Conservation (phyloP, 2,113 vertebrate species). For the Scophthalmus maximus region DNA sequence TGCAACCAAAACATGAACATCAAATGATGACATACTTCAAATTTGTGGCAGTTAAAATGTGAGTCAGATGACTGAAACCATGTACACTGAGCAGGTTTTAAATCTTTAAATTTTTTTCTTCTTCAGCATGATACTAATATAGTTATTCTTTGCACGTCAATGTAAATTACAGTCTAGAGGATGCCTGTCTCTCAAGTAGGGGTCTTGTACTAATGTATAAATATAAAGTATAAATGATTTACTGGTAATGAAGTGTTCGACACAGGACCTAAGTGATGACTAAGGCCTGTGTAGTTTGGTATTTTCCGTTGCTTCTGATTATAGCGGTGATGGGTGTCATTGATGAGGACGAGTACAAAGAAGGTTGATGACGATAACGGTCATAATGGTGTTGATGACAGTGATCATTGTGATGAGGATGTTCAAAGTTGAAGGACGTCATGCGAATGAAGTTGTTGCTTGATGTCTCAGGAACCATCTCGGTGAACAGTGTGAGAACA, state of each 20-base stretch:
- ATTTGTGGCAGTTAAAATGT: no score
- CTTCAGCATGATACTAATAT: background rate
- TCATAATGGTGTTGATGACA: constrained; percentile 6
- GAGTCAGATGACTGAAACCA: background rate
- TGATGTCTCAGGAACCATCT: constrained; percentile 90
- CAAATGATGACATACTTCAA: no score
- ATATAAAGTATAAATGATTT: constrained; percentile 57
- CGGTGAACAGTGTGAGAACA: constrained; percentile 94
- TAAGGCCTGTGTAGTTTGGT: constrained; percentile 9
- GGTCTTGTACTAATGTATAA: constrained; percentile 37
- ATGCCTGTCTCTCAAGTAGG: constrained; percentile 23
- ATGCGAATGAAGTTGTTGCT: constrained; percentile 44
- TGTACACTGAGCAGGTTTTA: background rate
- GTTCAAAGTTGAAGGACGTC: constrained; percentile 46
- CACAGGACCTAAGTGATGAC: constrained; percentile 25
- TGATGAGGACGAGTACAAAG: constrained; percentile 29
- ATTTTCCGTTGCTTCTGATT: constrained; percentile 49
- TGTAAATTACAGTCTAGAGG: constrained; percentile 3
- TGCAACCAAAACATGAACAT: no score
- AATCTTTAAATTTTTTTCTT: no score
- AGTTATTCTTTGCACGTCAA: constrained; percentile 27
- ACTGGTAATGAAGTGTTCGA: constrained; percentile 30
- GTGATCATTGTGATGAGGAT: constrained; percentile 23
- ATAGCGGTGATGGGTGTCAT: constrained; percentile 34
- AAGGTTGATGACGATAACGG: constrained; percentile 23